These are phyloP conservation scores for Pangasius krempfi DNA, from an alignment of 2,797 vertebrate genomes.

Conservation along the genomic window DNA sequence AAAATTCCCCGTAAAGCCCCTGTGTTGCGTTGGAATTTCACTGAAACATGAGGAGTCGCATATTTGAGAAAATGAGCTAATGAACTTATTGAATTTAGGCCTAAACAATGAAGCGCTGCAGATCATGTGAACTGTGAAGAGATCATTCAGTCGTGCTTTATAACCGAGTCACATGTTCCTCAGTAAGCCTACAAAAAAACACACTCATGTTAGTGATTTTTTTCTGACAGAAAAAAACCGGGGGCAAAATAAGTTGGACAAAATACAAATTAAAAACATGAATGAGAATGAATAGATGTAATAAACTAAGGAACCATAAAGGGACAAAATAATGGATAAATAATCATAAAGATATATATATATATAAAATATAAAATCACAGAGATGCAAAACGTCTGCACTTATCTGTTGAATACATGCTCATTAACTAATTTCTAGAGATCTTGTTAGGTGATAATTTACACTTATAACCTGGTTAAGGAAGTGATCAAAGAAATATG, in stretches of 20 bases:
- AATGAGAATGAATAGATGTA: not conserved
- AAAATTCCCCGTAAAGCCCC: not conserved
- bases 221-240: not conserved
- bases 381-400: not conserved
- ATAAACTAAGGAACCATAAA: not conserved
- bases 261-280: not conserved
- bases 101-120: constrained; percentile 56
- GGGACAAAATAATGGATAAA: not conserved
- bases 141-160: constrained; percentile 20
- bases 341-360: not conserved
- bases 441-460: not conserved
- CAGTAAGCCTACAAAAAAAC: not conserved
- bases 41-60: constrained; percentile 55
- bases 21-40: not conserved
- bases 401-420: not conserved
- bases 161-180: constrained; percentile 13
- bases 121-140: constrained; percentile 58
- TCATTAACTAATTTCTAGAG: not conserved
- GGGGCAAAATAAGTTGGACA: not conserved
- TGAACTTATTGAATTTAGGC: constrained; percentile 62
- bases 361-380: not conserved
- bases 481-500: no score
- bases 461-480: not conserved
- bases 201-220: not conserved
- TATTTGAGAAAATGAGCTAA: constrained; percentile 58